phyloP scores from a whole-genome alignment of 2,113 vertebrate genomes.

The Phasianus colchicus region DNA sequence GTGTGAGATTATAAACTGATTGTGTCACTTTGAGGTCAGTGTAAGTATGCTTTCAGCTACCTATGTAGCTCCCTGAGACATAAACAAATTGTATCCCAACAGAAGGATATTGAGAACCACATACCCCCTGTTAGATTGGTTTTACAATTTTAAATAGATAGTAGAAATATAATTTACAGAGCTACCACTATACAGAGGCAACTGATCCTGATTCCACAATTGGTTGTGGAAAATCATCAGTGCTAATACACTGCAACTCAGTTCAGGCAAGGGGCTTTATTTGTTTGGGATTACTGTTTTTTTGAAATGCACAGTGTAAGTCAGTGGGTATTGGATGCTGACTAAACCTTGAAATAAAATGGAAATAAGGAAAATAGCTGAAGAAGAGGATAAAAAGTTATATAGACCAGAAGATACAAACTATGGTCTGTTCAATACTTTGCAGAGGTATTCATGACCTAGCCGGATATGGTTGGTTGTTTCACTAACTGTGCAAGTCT shows the following conservation, averaged over 20 bases:
- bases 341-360: neutral
- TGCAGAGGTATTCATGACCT: neutral
- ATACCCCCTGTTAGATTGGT: neutral
- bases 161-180: neutral
- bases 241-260: neutral
- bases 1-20: neutral
- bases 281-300: neutral
- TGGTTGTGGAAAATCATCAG: neutral
- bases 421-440: neutral
- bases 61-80: neutral
- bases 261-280: neutral
- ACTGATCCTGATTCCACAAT: too few relatives aligned
- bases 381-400: neutral
- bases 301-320: neutral
- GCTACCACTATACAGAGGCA: neutral
- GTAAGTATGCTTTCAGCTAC: neutral
- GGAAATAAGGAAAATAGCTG: neutral
- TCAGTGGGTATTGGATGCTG: neutral
- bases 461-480: neutral
- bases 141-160: neutral
- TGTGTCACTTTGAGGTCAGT: neutral
- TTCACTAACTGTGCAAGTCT: neutral
- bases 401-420: neutral
- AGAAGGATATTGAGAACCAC: neutral
- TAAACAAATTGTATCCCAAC: neutral